Evolutionary conservation across 2,113 vertebrate genomes (phyloP).

Genomic region (Centropus unirufus): DNA sequence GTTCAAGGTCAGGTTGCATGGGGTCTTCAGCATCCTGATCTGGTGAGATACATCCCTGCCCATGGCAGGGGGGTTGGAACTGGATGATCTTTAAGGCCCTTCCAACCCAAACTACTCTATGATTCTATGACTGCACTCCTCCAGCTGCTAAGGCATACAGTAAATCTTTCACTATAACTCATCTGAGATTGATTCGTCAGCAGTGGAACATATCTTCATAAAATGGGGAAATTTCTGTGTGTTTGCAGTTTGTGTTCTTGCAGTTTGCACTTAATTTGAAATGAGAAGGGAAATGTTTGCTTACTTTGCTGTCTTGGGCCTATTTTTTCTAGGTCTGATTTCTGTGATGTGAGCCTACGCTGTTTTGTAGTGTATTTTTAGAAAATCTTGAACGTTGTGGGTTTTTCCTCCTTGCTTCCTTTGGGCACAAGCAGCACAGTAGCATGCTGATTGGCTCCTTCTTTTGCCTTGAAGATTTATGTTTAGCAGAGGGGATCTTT

Average conservation of each 20-base stretch:
- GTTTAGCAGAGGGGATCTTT: neutral
- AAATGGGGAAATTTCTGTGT: neutral
- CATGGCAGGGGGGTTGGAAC: no score
- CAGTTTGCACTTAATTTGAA: neutral
- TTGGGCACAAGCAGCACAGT: neutral
- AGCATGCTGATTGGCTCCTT: neutral
- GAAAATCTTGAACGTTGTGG: neutral
- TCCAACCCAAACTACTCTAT: no score
- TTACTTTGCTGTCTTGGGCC: neutral
- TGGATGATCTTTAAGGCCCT: no score
- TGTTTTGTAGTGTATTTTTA: neutral
- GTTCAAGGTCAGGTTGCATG: no score
- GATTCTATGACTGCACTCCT: no score
- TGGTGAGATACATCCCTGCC: no score
- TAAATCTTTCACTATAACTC: neutral
- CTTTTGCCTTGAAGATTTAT: neutral
- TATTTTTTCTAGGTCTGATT: neutral
- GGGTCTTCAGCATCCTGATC: no score
- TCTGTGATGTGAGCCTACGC: neutral
- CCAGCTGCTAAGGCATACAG: neutral
- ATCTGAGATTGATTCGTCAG: neutral
- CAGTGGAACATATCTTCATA: neutral
- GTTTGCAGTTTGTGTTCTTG: neutral
- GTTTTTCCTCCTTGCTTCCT: neutral
- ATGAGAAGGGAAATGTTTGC: accelerated